phyloP scores from a whole-genome alignment of 1,140 invertebrate genomes.

The Aphelenchoides besseyi region DNA sequence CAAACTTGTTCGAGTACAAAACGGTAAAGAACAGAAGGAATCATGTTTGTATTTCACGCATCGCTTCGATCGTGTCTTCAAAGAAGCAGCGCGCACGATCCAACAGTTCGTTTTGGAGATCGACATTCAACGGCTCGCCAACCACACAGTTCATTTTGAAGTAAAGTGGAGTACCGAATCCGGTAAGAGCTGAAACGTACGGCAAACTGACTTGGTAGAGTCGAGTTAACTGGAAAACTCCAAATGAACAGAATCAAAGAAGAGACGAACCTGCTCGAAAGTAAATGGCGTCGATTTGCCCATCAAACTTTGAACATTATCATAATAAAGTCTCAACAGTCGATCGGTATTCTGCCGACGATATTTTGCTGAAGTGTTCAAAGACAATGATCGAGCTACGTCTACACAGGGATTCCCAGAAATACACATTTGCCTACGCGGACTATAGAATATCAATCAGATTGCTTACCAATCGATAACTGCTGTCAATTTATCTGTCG shows the following conservation, averaged over 20 bases:
- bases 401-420: conserved; percentile 45
- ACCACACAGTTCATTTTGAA: conserved; percentile 46
- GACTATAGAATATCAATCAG: conserved; percentile 19
- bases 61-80: conserved; percentile 31
- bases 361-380: conserved; percentile 43
- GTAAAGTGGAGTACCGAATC: conserved; percentile 43
- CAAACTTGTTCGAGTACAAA: no score
- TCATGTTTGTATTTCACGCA: not conserved
- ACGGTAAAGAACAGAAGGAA: no score
- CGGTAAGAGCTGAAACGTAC: conserved; percentile 18
- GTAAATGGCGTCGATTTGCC: conserved; percentile 31
- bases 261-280: conserved; percentile 23
- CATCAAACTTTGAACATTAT: conserved; percentile 32
- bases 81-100: conserved; percentile 31
- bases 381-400: conserved; percentile 32
- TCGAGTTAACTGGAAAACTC: conserved; percentile 29
- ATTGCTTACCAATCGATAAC: conserved; percentile 51
- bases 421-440: not conserved
- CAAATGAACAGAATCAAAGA: not conserved
- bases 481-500: conserved; percentile 37
- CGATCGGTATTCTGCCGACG: conserved; percentile 38
- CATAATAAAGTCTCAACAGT: conserved; percentile 29
- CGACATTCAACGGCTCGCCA: conserved; percentile 22
- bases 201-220: conserved; percentile 18
- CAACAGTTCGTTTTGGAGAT: conserved; percentile 30